Evolutionary conservation across 2,888 invertebrate genomes (phyloP).

Genomic region (Ypsolopha sequella): DNA sequence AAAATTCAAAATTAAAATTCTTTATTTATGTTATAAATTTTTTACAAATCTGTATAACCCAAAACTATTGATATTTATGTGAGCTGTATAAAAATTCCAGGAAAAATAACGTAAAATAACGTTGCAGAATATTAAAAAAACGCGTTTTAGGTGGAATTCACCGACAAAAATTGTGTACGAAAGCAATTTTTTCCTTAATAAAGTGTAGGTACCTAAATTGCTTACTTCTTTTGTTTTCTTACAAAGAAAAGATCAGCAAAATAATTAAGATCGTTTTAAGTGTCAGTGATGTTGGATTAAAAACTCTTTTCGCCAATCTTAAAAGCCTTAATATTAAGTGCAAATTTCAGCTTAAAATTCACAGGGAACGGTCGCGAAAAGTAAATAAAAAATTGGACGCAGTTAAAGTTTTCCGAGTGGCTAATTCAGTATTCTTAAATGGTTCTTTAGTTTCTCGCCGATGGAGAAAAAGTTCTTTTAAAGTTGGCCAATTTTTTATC

Average conservation of each 20-base stretch:
- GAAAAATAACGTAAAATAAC: too few relatives aligned
- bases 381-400: neutral
- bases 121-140: too few relatives aligned
- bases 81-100: too few relatives aligned
- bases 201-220: neutral
- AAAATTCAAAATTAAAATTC: too few relatives aligned
- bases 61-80: too few relatives aligned
- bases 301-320: neutral
- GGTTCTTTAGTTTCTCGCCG: neutral
- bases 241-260: neutral
- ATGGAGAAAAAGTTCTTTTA: neutral
- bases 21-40: too few relatives aligned
- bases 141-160: too few relatives aligned
- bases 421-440: constrained; percentile 12
- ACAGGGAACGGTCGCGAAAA: neutral
- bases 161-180: too few relatives aligned
- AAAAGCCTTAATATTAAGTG: neutral
- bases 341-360: neutral
- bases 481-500: neutral
- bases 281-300: neutral
- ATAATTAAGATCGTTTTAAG: neutral
- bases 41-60: too few relatives aligned
- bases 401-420: constrained; percentile 9
- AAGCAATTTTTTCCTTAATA: too few relatives aligned
- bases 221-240: neutral